Conservation (phyloP, 2,113 vertebrate genomes). For the Gobiocypris rarus region DNA sequence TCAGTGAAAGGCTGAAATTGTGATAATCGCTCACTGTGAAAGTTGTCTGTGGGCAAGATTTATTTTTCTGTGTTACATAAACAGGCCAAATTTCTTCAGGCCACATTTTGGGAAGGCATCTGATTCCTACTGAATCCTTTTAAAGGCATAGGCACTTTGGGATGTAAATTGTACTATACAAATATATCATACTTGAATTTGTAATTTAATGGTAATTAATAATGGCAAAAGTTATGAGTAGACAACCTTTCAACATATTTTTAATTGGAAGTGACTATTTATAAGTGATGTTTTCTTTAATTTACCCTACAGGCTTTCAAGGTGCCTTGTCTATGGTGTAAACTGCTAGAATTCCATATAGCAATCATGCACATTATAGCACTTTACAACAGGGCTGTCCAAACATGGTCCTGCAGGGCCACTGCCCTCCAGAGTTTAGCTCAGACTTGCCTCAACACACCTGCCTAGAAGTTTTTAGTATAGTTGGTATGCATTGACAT, state of each 20-base stretch:
- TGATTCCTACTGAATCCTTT: neutral
- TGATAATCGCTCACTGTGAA: neutral
- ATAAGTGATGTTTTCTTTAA: neutral
- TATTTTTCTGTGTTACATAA: neutral
- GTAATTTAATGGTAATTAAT: no score
- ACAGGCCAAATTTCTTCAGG: neutral
- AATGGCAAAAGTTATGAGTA: neutral
- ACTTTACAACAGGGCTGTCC: no score
- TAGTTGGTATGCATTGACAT: no score
- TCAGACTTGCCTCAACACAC: no score
- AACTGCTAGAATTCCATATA: neutral
- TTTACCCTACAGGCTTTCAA: neutral
- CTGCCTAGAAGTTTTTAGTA: no score
- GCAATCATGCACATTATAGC: neutral
- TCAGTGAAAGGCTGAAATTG: neutral
- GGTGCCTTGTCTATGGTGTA: neutral
- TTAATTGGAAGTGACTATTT: slow-evolving; percentile 8
- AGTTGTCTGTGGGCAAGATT: slow-evolving; percentile 8
- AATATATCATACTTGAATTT: neutral
- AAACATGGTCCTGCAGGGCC: neutral
- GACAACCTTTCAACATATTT: neutral
- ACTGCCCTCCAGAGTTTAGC: no score
- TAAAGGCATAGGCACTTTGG: neutral
- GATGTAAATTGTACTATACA: neutral
- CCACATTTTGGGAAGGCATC: neutral